phyloP scores from a whole-genome alignment of 2,888 invertebrate genomes.

The Melanostoma scalare region DNA sequence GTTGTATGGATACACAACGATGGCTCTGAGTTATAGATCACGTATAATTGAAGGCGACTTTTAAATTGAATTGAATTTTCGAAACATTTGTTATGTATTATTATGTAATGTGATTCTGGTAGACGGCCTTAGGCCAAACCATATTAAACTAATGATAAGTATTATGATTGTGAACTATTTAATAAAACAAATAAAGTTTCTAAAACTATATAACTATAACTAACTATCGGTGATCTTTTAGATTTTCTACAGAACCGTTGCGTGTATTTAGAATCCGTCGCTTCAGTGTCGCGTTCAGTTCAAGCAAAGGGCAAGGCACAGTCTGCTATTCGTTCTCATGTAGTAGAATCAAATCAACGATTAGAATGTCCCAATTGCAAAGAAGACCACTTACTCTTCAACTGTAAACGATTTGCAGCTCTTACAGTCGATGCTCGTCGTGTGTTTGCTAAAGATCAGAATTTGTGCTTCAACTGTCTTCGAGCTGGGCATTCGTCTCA shows the following conservation, averaged over 20 bases:
- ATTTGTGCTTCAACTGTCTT: conserved; percentile 20
- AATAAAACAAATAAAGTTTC: too few relatives aligned
- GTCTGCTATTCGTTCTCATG: conserved; percentile 34
- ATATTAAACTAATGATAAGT: too few relatives aligned
- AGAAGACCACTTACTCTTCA: conserved; percentile 8
- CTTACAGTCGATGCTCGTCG: conserved; percentile 16
- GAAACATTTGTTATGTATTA: too few relatives aligned
- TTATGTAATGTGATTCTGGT: too few relatives aligned
- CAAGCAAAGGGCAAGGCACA: conserved; percentile 1
- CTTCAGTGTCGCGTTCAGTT: not conserved
- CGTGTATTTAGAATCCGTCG: conserved; percentile 38
- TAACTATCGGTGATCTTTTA: conserved; percentile 36
- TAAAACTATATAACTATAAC: too few relatives aligned
- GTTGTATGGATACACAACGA: too few relatives aligned
- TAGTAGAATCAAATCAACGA: conserved; percentile 6
- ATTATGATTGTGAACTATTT: too few relatives aligned
- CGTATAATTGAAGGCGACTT: too few relatives aligned
- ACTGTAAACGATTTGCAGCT: conserved; percentile 29
- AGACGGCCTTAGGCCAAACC: too few relatives aligned
- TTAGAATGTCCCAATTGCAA: conserved; percentile 31
- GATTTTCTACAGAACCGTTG: conserved; percentile 41
- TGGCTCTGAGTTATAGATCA: too few relatives aligned
- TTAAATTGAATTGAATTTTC: too few relatives aligned
- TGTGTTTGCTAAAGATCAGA: conserved; percentile 7
- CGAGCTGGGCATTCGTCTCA: conserved; percentile 3